Conservation (phyloP, 2,113 vertebrate genomes). For the Phalacrocorax pelagicus region DNA sequence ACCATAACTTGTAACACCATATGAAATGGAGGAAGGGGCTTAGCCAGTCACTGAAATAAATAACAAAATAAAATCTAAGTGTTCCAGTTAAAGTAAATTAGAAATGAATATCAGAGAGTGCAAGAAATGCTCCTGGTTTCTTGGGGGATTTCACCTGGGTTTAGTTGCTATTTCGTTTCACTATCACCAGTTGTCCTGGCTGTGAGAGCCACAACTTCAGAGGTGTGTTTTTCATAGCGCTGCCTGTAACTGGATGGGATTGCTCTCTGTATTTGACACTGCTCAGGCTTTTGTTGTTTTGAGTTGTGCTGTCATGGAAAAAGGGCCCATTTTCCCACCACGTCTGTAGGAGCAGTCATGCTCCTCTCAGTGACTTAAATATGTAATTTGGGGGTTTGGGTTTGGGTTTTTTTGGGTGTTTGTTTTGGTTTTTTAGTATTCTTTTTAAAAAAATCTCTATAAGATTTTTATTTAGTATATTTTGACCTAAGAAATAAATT, state of each 20-base stretch:
- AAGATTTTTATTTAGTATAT: neutral
- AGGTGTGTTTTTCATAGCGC: neutral
- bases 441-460: neutral
- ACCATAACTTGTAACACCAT: conserved; percentile 18
- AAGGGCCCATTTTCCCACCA: neutral
- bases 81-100: neutral
- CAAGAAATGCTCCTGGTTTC: neutral
- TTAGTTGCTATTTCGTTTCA: neutral
- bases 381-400: neutral
- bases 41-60: neutral
- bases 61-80: neutral
- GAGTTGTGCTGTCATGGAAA: neutral
- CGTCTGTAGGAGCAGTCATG: neutral
- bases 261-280: neutral
- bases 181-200: neutral
- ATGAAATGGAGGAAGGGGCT: conserved; percentile 19
- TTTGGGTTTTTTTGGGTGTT: neutral
- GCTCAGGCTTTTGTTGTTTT: neutral
- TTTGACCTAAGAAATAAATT: neutral
- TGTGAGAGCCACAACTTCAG: neutral
- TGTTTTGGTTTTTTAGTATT: neutral
- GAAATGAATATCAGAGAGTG: neutral
- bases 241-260: neutral
- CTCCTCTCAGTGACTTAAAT: neutral
- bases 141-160: neutral